Evolutionary conservation across 2,797 vertebrate species (phyloP), one percentile per base, ranked within the genome.

Genomic region (Esox masquinongy): DNA sequence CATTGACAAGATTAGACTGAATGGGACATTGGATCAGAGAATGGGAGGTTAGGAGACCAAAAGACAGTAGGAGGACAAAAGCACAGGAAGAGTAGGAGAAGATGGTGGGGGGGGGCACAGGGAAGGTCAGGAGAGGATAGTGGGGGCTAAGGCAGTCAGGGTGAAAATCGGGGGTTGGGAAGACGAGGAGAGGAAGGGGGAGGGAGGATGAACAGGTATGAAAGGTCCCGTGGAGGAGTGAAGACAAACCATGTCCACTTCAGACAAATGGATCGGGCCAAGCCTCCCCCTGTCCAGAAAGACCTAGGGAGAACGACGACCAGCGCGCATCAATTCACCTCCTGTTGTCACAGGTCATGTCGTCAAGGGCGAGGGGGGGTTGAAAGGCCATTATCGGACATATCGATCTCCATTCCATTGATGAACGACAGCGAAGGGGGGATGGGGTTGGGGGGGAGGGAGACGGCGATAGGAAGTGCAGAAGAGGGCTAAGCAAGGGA

Each of bases 381-480:
- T 68, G 63, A 0, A 61, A 50, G 3, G 66, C 83, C 79, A 85
- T 87, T 87, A 89, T 85, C 80, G 74, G 59, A 72, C 0, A 50
- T 84, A 89, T 90, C 71, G 87, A 92, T 90, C 87, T 73, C 76
- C 56, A 81, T 79, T 66, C 77, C 78, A 79, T 80, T 75, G 72
- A 87, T 89, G 84, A 89, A 77, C 59, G 85, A 89, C 64, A 17
- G 75, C 74, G 29, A 22, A 9, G 75, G 34, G 51, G 84, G 81
- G 76, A 34, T 5, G 2, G 34, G 34, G n/a, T n/a, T 31, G 29
- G 29, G 29, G 12, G 74, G 34, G 51, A 83, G 81, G 76, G 26
- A 36, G 43, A 61, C 68, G 68, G 74, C 49, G 64, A 34, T 66
- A 82, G 36, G 47, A 12, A 77, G 77, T 47, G 47, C 50, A 26